Base-by-base conservation (phyloP, 2,113 vertebrate species). In the Sula dactylatra region DNA sequence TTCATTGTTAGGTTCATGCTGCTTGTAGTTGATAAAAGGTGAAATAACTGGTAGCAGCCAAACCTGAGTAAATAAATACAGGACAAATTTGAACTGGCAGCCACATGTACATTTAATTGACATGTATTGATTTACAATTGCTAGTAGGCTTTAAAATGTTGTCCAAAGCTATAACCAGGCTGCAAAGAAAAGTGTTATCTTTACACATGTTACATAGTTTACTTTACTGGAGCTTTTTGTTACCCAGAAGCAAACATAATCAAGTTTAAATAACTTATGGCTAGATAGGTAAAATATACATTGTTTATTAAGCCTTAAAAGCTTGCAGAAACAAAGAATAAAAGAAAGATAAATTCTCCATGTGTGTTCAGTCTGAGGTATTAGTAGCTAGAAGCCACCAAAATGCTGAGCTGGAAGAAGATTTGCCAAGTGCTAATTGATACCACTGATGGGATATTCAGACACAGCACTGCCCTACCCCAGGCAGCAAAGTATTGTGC, bases 71-170 rank as follows among this genome's bases (percentile, higher is more conserved):
- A 93, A 96, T 95, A 95, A 97, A 89, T 49, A 73, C 16, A 92
- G 92, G 94, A 87, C 65, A 86, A 94, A 97, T 96, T 92, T 93
- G 65, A 95, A 90, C 62, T 84, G 93, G 70, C 92, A 97, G 76
- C 42, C 85, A 82, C 55, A 40, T 56, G 69, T 81, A 90, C 69
- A 62, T 72, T 88, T 88, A 97, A 97, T 90, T 81, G 87, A 72
- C 87, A 83, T 55, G 13, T 90, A 97, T 94, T 95, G 97, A 97
- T 96, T 98, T 95, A 89, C 80, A 95, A 85, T 91, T 97, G 77
- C 55, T 76, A 58, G 44, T 38, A 86, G 64, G 50, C 52, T 93
- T 93, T 86, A 87, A 74, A 94, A 66, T 56, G 64, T 82, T 93
- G 79, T 77, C 70, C 66, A 65, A 84, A 92, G 77, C 54, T 79